Evolutionary conservation across 2,888 invertebrate species (phyloP).

Genomic region (Drosophila lacicola): DNA sequence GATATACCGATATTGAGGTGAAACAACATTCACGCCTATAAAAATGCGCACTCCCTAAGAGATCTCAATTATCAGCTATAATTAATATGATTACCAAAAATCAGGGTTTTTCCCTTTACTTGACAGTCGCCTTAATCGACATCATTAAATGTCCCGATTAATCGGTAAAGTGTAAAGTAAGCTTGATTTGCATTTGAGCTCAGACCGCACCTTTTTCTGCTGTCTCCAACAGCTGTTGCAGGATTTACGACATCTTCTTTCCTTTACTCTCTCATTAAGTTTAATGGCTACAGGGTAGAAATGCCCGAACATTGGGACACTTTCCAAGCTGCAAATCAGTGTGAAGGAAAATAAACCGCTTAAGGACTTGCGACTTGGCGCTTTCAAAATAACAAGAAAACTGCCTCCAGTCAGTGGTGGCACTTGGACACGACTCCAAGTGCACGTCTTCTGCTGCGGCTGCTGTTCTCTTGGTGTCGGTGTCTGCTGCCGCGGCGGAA

Average conservation of each 20-base stretch:
- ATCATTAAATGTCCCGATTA: background rate
- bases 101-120: too few species aligned
- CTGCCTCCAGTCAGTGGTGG: conserved; percentile 62
- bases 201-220: background rate
- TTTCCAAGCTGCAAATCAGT: conserved; percentile 71
- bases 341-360: conserved; percentile 77
- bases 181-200: background rate
- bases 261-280: background rate
- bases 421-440: conserved; percentile 46
- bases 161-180: background rate
- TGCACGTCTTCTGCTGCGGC: conserved; percentile 1
- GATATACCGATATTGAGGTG: too few species aligned
- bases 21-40: background rate
- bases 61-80: too few species aligned
- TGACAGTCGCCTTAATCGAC: background rate
- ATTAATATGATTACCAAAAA: too few species aligned
- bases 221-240: background rate
- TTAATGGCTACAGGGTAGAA: background rate
- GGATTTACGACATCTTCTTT: background rate
- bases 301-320: conserved; percentile 40
- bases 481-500: conserved; percentile 51
- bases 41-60: too few species aligned
- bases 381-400: conserved; percentile 76
- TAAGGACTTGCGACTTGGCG: conserved; percentile 77
- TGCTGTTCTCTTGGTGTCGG: conserved; percentile 8